Conservation (phyloP, 1,140 invertebrate species). For the Micrasema minimum region DNA sequence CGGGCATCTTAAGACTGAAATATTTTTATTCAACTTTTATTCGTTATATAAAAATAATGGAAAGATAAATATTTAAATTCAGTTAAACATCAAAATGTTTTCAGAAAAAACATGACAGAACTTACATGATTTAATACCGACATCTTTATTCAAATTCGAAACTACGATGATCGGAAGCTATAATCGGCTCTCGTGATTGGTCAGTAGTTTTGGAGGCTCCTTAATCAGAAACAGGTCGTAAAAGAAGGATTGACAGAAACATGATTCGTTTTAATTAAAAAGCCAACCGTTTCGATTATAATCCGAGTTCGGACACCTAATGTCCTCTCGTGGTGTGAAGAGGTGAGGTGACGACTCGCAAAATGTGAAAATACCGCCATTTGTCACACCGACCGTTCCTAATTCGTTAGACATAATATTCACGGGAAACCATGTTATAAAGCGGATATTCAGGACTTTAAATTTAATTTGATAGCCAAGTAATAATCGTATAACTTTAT, state of each 20-base stretch:
- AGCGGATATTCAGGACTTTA: background rate
- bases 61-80: too few relatives aligned
- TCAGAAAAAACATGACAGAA: too few relatives aligned
- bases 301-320: conserved; percentile 9
- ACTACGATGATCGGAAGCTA: conserved; percentile 7
- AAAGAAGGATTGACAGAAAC: conserved; percentile 29
- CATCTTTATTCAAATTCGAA: conserved; percentile 1
- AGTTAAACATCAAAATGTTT: too few relatives aligned
- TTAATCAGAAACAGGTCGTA: conserved; percentile 11
- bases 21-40: too few relatives aligned
- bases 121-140: conserved; percentile 3
- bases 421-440: background rate
- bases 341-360: background rate
- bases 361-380: background rate
- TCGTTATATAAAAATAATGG: too few relatives aligned
- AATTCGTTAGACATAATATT: background rate
- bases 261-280: conserved; percentile 38
- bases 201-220: background rate
- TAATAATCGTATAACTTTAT: background rate
- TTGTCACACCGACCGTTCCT: too few relatives aligned
- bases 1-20: too few relatives aligned
- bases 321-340: too few relatives aligned
- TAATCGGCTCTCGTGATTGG: conserved; percentile 1
- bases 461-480: background rate
- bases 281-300: background rate